Evolutionary conservation across 2,113 vertebrate genomes (phyloP).

Genomic region (Capreolus pygargus): DNA sequence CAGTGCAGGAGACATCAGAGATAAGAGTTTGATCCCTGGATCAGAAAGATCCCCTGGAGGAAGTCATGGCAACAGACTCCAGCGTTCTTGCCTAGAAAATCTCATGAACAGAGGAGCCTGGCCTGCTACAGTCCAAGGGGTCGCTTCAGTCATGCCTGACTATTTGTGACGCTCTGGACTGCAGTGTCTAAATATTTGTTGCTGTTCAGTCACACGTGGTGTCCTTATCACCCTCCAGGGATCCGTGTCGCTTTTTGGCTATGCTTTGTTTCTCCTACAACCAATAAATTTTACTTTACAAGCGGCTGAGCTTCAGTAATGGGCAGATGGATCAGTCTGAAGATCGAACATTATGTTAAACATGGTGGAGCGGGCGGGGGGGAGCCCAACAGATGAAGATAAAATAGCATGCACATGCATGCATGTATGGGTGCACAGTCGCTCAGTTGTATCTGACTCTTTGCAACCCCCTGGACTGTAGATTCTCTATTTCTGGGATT

Average conservation of each 20-base stretch:
- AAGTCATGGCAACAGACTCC: not conserved
- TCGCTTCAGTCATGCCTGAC: not conserved
- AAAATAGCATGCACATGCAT: not conserved
- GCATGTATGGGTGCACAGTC: not conserved
- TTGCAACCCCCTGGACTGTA: not conserved
- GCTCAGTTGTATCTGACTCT: not conserved
- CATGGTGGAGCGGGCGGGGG: accelerated
- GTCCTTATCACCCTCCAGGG: not conserved
- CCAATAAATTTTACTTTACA: not conserved
- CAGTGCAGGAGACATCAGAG: not conserved
- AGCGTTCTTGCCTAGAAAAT: not conserved
- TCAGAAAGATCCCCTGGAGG: not conserved
- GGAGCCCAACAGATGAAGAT: not conserved
- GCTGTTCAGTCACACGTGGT: not conserved
- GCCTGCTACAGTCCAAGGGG: not conserved
- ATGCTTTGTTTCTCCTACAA: not conserved
- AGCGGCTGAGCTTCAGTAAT: not conserved
- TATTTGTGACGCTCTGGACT: not conserved
- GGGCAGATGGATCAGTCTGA: not conserved
- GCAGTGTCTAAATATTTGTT: not conserved
- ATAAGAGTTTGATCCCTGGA: not conserved
- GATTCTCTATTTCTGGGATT: not conserved
- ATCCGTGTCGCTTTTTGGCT: too few relatives aligned
- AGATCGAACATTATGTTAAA: not conserved
- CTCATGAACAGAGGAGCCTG: not conserved